Percentiles rank a stretch among this genome's conserved stretches.
These are phyloP conservation scores for Philopedon plagiatum DNA, from an alignment of 2,888 invertebrate genomes.

Conservation along the genomic window DNA sequence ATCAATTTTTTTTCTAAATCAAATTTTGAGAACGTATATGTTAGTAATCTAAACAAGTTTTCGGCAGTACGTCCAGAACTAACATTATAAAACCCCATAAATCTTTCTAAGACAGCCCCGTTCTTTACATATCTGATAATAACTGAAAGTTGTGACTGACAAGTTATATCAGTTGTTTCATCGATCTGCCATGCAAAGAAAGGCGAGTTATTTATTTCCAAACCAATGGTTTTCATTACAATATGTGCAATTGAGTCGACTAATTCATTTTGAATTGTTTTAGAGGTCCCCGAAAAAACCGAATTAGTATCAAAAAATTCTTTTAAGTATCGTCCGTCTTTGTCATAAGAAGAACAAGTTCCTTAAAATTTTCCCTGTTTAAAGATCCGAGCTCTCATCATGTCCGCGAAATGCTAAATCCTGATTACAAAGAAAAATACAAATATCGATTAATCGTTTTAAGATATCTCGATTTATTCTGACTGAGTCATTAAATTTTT, in stretches of 20 bases:
- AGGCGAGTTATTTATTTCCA: slow-evolving; percentile 39
- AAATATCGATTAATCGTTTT: slow-evolving; percentile 25
- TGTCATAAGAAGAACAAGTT: not conserved
- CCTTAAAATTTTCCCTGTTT: slow-evolving; percentile 23
- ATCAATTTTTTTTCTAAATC: slow-evolving; percentile 58
- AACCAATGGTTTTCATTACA: slow-evolving; percentile 23
- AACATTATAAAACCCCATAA: slow-evolving; percentile 59
- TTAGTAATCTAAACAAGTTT: slow-evolving; percentile 55
- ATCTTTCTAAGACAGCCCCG: slow-evolving; percentile 57
- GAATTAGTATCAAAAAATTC: slow-evolving; percentile 35
- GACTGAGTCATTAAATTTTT: slow-evolving; percentile 12
- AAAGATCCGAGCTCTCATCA: slow-evolving; percentile 14
- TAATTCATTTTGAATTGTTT: slow-evolving; percentile 51
- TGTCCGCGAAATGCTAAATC: slow-evolving; percentile 31
- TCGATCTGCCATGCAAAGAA: slow-evolving; percentile 50
- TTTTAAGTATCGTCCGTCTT: slow-evolving; percentile 13
- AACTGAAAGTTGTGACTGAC: slow-evolving; percentile 55
- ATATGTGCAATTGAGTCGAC: slow-evolving; percentile 34
- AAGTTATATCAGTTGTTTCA: slow-evolving; percentile 53
- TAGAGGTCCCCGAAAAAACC: slow-evolving; percentile 42
- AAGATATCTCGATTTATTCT: slow-evolving; percentile 22
- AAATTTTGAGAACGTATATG: slow-evolving; percentile 53
- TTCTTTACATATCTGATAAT: slow-evolving; percentile 57
- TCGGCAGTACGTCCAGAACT: slow-evolving; percentile 54
- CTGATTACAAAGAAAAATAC: slow-evolving; percentile 1